Evolutionary conservation across 2,113 vertebrate species (phyloP).

Genomic region (Etheostoma spectabile): DNA sequence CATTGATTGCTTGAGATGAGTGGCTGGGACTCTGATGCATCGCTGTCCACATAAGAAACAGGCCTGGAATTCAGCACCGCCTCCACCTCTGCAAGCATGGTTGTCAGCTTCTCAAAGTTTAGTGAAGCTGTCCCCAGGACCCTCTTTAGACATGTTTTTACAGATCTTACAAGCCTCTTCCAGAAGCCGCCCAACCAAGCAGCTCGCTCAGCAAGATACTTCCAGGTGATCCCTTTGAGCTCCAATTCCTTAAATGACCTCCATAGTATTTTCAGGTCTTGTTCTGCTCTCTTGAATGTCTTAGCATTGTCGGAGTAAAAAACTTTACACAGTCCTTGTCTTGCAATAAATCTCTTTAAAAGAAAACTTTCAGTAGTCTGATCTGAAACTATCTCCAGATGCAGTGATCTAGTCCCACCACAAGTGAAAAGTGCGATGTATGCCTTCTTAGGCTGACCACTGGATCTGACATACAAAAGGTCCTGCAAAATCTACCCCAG

Average conservation of each 20-base stretch:
- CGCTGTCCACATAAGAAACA: background rate
- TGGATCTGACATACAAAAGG: no score
- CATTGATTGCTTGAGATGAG: background rate
- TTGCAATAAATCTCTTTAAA: slow-evolving; percentile 11
- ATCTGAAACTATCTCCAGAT: background rate
- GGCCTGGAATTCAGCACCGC: slow-evolving; percentile 16
- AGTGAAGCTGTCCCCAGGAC: background rate
- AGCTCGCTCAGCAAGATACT: background rate
- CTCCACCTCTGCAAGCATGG: background rate
- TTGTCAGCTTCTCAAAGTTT: slow-evolving; percentile 6
- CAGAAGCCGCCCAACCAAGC: no score
- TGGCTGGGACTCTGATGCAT: slow-evolving; percentile 9
- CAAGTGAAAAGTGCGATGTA: no score
- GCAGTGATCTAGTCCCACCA: no score
- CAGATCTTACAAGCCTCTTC: slow-evolving; percentile 24
- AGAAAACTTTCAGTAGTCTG: background rate
- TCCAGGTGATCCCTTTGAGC: slow-evolving; percentile 17
- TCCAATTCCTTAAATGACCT: background rate
- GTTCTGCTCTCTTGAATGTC: slow-evolving; percentile 21
- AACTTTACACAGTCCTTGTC: background rate
- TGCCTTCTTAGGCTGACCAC: no score
- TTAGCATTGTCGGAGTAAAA: slow-evolving; percentile 26
- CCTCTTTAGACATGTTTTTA: slow-evolving; percentile 11
- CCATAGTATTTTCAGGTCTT: slow-evolving; percentile 28
- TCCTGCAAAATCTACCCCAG: no score